Conservation (phyloP, 2,888 invertebrate genomes). For the Vanessa cardui region DNA sequence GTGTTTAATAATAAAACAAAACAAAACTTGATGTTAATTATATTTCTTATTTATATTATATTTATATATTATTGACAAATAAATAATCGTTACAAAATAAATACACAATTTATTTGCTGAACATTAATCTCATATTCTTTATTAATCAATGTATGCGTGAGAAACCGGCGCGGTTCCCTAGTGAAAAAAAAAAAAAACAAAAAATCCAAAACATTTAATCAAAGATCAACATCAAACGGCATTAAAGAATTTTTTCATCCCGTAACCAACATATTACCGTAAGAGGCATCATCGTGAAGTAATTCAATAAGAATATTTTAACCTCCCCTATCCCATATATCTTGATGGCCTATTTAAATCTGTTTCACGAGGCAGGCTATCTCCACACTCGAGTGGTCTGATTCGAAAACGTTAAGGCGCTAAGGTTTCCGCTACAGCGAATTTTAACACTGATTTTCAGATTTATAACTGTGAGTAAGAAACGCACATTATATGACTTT, state of each 20-base stretch:
- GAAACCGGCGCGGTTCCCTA: no score
- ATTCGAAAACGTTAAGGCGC: slow-evolving; percentile 18
- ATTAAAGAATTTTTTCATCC: no score
- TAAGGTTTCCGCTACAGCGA: slow-evolving; percentile 24
- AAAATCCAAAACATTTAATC: neutral
- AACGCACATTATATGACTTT: slow-evolving; percentile 6
- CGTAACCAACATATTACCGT: neutral
- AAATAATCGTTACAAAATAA: no score
- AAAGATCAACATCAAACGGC: no score
- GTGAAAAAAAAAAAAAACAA: neutral
- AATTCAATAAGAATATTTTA: slow-evolving; percentile 31
- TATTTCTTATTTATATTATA: no score
- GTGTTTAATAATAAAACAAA: no score
- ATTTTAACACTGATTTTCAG: slow-evolving; percentile 27
- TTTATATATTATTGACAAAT: no score
- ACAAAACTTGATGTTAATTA: no score
- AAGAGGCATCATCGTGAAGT: slow-evolving; percentile 17
- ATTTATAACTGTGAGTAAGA: slow-evolving; percentile 19
- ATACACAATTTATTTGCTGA: no score
- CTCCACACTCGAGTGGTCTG: slow-evolving; percentile 31
- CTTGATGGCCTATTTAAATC: slow-evolving; percentile 21
- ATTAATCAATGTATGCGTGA: neutral
- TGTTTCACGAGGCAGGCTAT: slow-evolving; percentile 22
- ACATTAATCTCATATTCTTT: neutral
- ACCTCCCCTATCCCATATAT: slow-evolving; percentile 16